Evolutionary conservation across 2,888 invertebrate species (phyloP).

Genomic region (Smittia aterrima): DNA sequence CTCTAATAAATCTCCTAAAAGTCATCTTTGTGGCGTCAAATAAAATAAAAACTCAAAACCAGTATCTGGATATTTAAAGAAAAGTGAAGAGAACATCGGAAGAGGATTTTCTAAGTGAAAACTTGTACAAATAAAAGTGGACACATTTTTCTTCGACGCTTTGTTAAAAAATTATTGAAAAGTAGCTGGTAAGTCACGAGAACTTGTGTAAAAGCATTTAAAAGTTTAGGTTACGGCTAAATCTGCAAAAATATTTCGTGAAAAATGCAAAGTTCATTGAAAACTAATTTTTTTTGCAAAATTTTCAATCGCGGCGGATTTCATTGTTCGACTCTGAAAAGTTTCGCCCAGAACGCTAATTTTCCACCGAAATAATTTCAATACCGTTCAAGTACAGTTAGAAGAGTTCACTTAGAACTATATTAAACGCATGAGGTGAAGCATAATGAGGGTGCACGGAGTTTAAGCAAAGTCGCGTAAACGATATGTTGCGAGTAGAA

Average conservation of each 20-base stretch:
- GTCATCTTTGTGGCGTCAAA: slow-evolving; percentile 6
- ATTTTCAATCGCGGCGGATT: neutral
- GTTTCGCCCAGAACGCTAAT: neutral
- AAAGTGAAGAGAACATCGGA: neutral
- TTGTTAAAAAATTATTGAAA: slow-evolving; percentile 14
- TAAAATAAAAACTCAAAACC: slow-evolving; percentile 21
- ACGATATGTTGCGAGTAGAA: neutral
- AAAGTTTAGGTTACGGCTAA: neutral
- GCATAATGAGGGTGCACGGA: neutral
- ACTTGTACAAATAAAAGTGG: slow-evolving; percentile 28
- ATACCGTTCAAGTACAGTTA: neutral
- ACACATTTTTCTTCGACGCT: slow-evolving; percentile 38
- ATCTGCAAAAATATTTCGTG: neutral
- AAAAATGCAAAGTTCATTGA: neutral
- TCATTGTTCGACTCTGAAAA: neutral
- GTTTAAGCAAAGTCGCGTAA: neutral
- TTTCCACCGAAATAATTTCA: slow-evolving; percentile 1
- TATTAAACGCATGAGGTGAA: neutral
- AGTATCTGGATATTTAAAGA: neutral
- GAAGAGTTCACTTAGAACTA: neutral
- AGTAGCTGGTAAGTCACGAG: slow-evolving; percentile 30
- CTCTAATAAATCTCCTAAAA: too few species aligned
- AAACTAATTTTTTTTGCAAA: neutral
- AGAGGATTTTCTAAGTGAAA: neutral
- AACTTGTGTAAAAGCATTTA: neutral